Conservation (phyloP, 30 jellyfish, hydroid and myxozoan species). For the Hydra vulgaris region DNA sequence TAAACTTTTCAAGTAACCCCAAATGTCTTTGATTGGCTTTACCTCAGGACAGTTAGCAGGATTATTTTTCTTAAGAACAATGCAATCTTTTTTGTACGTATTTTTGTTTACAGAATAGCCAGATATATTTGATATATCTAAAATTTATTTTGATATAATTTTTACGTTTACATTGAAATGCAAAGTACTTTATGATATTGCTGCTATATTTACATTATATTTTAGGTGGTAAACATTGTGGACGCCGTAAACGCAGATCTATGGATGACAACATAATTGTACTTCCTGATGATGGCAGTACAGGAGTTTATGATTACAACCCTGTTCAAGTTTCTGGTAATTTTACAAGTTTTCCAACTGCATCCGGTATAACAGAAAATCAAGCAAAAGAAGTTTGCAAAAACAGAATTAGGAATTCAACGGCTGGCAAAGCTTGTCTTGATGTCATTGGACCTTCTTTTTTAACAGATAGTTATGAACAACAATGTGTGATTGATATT, state of each 20-base stretch:
- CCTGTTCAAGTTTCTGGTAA: conserved; percentile 4
- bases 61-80: background rate
- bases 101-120: background rate
- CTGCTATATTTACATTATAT: too few relatives aligned
- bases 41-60: background rate
- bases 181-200: too few relatives aligned
- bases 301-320: conserved; percentile 28
- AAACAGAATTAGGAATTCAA: conserved; percentile 8
- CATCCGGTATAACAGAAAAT: conserved; percentile 35
- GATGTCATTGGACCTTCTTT: too few relatives aligned
- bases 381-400: conserved; percentile 30
- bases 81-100: background rate
- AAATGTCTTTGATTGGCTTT: background rate
- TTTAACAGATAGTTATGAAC: too few relatives aligned
- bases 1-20: background rate
- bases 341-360: conserved; percentile 53
- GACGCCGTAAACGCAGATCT: conserved; percentile 46
- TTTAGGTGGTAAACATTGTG: conserved; percentile 49
- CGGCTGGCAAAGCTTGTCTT: too few relatives aligned
- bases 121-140: too few relatives aligned
- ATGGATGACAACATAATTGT: conserved; percentile 35
- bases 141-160: too few relatives aligned
- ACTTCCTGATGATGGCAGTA: conserved; percentile 56
- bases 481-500: too few relatives aligned
- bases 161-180: too few relatives aligned